Conservation (phyloP, 2,113 vertebrate species). For the Campylorhamphus procurvoides region DNA sequence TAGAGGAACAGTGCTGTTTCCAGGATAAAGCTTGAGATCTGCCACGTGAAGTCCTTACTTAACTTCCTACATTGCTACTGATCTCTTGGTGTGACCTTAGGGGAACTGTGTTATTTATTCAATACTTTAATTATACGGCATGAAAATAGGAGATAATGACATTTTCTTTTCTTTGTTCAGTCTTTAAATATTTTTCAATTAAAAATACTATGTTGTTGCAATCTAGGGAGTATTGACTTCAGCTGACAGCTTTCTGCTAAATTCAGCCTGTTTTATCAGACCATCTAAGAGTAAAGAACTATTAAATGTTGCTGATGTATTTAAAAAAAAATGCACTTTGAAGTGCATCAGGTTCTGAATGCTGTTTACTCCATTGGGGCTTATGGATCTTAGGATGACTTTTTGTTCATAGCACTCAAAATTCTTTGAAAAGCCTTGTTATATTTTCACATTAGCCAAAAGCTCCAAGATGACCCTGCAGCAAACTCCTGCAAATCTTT, state of each 20-base stretch:
- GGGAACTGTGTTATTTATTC: neutral
- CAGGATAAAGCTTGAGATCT: neutral
- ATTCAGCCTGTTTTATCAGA: neutral
- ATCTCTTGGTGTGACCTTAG: neutral
- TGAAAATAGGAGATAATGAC: neutral
- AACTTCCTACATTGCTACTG: neutral
- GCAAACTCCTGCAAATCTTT: slow-evolving; percentile 23
- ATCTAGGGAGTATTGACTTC: neutral
- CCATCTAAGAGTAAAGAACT: neutral
- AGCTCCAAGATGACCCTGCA: slow-evolving; percentile 12
- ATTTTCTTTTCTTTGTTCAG: neutral
- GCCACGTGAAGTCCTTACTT: neutral
- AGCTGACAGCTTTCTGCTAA: neutral
- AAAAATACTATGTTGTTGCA: neutral
- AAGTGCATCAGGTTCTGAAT: neutral
- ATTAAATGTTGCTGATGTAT: neutral
- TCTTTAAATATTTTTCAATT: neutral
- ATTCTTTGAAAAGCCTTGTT: slow-evolving; percentile 1
- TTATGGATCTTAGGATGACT: neutral
- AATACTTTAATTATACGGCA: neutral
- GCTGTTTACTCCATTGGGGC: neutral
- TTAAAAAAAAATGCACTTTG: slow-evolving; percentile 9
- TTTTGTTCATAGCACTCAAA: neutral
- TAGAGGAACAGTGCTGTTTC: neutral
- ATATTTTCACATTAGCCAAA: neutral